Evolutionary conservation across 2,888 invertebrate species (phyloP), one percentile per base, ranked within the genome.

Genomic region (Carcina quercana): DNA sequence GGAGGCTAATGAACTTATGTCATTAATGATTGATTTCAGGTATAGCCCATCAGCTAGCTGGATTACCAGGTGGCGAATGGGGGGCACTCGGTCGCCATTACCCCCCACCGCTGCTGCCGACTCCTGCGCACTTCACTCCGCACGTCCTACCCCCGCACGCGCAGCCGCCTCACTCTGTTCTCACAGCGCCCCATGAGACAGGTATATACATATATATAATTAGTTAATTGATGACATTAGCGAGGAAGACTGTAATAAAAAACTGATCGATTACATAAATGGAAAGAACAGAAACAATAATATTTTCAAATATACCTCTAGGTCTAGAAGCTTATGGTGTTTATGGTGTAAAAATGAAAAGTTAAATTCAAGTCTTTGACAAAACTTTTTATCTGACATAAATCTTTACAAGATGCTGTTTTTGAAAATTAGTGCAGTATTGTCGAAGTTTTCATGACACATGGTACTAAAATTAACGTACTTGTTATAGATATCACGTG

Each of bases 41-140:
- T 43, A 90, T 92, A 54, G 91, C 91, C 0, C 92, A 92, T 55
- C 92, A 91, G 62, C 59, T 91, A 41, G 90, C 90, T 5, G 90
- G 90, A 2, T 74, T 91, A 44, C 91, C 90, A 6, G 88, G 88
- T 0, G 84, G 87, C 6, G 82, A 88, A 44, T 90, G 87, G 73
- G 88, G 89, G 13, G 88, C 89, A 1, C 69, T 88, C 8, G 90
- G 90, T 27, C 88, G 91, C 72, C 86, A 88, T 48, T 83, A 83
- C 43, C 78, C 85, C 0, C 79, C 86, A 6, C 80, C 60, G 2
- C 64, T 84, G 36, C 50, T 87, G 63, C 78, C 85, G 36, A 48
- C 87, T 43, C 74, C 86, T 56, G 63, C 86, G 32, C 88, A 87
- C 55, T 87, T 84, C 75, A 88, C 85, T 46, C 87, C 73, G 41